Conservation (phyloP, 2,113 vertebrate genomes). For the Nothocercus julius region DNA sequence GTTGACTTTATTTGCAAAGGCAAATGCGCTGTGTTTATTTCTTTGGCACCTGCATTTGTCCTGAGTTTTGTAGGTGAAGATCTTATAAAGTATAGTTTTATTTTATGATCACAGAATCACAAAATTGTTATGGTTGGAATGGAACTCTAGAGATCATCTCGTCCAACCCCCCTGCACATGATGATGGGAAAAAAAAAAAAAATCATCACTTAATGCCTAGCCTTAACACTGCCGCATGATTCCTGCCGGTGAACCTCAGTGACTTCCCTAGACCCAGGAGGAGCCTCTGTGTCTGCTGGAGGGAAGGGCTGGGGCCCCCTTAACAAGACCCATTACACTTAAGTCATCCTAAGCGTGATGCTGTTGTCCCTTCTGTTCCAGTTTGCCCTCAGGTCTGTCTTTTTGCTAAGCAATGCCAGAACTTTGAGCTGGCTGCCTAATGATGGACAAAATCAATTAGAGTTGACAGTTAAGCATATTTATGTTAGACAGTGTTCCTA, state of each 20-base stretch:
- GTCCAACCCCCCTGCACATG: too few relatives aligned
- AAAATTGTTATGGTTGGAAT: too few relatives aligned
- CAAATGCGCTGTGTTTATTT: neutral
- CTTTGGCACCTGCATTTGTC: neutral
- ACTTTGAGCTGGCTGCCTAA: neutral
- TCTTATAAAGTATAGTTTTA: neutral
- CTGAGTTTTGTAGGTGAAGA: neutral
- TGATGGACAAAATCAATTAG: neutral
- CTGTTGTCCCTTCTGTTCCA: neutral
- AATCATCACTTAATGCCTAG: neutral
- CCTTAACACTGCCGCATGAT: neutral
- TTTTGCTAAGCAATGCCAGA: neutral
- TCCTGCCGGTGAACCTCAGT: neutral
- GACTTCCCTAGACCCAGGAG: neutral
- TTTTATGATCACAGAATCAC: neutral
- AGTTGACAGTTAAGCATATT: fast-evolving
- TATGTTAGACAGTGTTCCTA: neutral
- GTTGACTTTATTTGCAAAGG: neutral
- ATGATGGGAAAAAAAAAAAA: neutral
- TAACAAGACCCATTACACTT: neutral
- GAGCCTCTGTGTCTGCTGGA: neutral
- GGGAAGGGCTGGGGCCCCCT: neutral
- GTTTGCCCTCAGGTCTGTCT: neutral
- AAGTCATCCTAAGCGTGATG: neutral
- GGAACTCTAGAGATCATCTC: too few relatives aligned